Evolutionary conservation across 2,888 invertebrate genomes (phyloP).

Genomic region (Dolichomitus sp.): DNA sequence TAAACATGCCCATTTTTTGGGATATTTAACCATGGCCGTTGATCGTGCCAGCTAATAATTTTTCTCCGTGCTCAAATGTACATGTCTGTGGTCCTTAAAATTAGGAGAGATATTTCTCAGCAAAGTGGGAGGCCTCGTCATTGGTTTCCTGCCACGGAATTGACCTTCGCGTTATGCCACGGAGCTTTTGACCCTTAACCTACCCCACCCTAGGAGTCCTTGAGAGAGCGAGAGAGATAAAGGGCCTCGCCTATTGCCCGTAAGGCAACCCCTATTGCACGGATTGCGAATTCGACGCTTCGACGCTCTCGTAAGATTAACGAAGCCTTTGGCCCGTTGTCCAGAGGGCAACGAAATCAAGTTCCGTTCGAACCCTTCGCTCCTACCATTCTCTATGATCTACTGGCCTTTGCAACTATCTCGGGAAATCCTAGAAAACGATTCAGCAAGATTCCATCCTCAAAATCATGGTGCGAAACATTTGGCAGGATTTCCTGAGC

Average conservation of each 20-base stretch:
- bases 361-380: conserved; percentile 29
- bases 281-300: conserved; percentile 79
- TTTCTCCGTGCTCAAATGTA: too few relatives aligned
- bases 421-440: conserved; percentile 23
- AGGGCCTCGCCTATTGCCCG: conserved; percentile 64
- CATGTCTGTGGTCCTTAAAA: too few relatives aligned
- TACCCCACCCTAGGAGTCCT: conserved; percentile 59
- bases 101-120: background rate
- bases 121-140: conserved; percentile 26
- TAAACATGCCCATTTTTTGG: too few relatives aligned
- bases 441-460: conserved; percentile 4
- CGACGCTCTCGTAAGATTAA: conserved; percentile 79
- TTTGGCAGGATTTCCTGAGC: conserved; percentile 55
- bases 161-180: conserved; percentile 71
- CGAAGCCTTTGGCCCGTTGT: conserved; percentile 68
- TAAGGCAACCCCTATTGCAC: conserved; percentile 75
- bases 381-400: background rate
- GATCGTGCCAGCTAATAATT: too few relatives aligned
- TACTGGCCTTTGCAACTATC: conserved; percentile 19
- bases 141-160: conserved; percentile 71
- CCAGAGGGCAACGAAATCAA: conserved; percentile 55
- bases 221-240: conserved; percentile 27
- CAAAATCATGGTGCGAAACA: conserved; percentile 41
- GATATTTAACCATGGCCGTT: too few relatives aligned
- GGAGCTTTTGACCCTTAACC: conserved; percentile 77